Conservation (phyloP, 2,888 invertebrate species). For the Yponomeuta malinellus region DNA sequence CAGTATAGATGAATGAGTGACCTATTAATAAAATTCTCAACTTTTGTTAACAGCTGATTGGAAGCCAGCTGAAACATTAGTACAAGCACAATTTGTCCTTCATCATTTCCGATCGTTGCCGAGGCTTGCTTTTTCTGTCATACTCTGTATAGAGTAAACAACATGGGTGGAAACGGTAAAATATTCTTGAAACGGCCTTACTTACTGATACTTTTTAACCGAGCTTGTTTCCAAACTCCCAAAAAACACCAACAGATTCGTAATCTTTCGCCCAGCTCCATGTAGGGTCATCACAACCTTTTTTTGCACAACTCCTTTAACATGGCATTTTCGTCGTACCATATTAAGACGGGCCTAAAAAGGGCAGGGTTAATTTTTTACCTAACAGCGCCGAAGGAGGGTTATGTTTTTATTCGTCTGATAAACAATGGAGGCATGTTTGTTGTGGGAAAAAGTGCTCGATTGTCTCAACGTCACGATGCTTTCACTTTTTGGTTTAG, state of each 20-base stretch:
- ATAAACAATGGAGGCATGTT: constrained; percentile 8
- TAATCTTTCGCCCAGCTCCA: constrained; percentile 8
- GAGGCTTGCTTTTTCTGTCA: too few species aligned
- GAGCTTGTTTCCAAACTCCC: neutral
- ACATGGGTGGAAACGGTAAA: neutral
- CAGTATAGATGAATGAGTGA: too few species aligned
- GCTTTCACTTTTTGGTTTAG: constrained; percentile 2
- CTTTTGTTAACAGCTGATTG: too few species aligned
- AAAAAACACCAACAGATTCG: constrained; percentile 4
- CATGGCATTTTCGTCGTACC: constrained; percentile 15
- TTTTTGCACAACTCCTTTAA: constrained; percentile 16
- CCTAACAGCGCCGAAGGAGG: neutral
- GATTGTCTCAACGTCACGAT: constrained; percentile 9
- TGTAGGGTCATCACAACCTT: constrained; percentile 14
- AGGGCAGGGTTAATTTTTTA: constrained; percentile 9
- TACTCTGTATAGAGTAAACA: too few species aligned
- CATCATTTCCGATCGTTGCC: too few species aligned
- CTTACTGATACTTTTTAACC: neutral
- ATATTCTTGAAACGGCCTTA: neutral
- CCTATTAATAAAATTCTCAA: too few species aligned
- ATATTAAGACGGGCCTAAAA: constrained; percentile 17
- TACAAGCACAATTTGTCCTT: too few species aligned
- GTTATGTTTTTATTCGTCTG: neutral
- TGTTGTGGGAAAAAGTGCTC: constrained; percentile 12
- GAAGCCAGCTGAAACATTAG: too few species aligned